Percentiles rank a stretch among this genome's conserved stretches.
Evolutionary conservation across 2,888 invertebrate species (phyloP).

Genomic region (Eristalis intricaria): DNA sequence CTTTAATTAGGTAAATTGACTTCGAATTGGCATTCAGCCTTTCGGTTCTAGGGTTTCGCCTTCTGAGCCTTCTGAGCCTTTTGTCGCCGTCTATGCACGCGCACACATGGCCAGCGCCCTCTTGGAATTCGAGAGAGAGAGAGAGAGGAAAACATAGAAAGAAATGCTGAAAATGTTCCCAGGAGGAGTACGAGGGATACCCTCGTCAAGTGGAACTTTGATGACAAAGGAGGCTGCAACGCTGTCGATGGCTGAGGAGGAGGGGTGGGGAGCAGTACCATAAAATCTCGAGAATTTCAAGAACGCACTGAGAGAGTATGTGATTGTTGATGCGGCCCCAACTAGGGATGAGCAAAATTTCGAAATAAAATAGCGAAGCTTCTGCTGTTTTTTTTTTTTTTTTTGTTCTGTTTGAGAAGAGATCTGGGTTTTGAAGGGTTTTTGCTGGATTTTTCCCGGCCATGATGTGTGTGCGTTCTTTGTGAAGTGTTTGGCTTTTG

Average conservation of each 20-base stretch:
- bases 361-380: conserved; percentile 4
- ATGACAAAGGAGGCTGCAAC: neutral
- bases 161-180: neutral
- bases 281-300: conserved; percentile 53
- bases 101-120: neutral
- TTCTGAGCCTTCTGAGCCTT: neutral
- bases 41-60: conserved; percentile 43
- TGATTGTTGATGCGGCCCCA: conserved; percentile 27
- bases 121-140: neutral
- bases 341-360: conserved; percentile 10
- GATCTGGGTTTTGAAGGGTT: neutral
- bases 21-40: conserved; percentile 41
- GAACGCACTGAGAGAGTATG: conserved; percentile 11
- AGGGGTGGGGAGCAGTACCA: neutral
- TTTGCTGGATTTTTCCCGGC: neutral
- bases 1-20: conserved; percentile 64
- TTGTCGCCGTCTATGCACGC: neutral
- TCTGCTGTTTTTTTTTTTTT: neutral
- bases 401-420: neutral
- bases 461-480: neutral
- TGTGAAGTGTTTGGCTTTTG: conserved; percentile 46
- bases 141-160: neutral
- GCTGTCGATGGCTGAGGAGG: neutral
- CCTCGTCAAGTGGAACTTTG: neutral
- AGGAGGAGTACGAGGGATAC: neutral